A percentile compares a stretch with the other conserved stretches of the same genome.
Conservation (phyloP, 1,140 invertebrate species). For the Solen grandis region DNA sequence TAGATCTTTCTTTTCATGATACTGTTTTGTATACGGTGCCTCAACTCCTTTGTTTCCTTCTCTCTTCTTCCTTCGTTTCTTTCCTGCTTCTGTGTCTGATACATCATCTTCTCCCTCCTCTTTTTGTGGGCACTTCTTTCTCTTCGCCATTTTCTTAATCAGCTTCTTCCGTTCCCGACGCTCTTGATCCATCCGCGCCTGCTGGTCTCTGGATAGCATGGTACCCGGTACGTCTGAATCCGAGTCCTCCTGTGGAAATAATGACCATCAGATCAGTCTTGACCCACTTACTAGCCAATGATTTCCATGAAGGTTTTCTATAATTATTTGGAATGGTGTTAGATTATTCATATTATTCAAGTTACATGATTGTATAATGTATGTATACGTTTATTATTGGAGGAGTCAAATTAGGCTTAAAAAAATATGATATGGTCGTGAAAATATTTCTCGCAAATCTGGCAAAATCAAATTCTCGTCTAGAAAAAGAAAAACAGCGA, state of each 20-base stretch:
- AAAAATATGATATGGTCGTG: background rate
- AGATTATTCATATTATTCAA: slow-evolving; percentile 8
- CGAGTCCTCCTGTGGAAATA: background rate
- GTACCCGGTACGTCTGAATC: background rate
- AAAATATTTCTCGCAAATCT: too few species aligned
- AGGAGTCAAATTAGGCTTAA: background rate
- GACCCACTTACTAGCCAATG: background rate
- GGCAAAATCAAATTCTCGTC: too few species aligned
- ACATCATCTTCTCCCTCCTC: background rate
- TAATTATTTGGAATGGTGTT: background rate
- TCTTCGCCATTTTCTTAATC: slow-evolving; percentile 21
- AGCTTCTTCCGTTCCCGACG: slow-evolving; percentile 21
- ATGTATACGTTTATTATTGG: background rate
- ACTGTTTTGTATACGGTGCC: slow-evolving; percentile 26
- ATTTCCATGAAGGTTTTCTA: background rate
- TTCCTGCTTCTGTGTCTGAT: background rate
- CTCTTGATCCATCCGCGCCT: background rate
- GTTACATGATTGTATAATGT: background rate
- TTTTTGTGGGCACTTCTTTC: background rate
- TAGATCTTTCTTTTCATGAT: slow-evolving; percentile 37
- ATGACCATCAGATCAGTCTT: background rate
- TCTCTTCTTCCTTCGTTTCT: background rate
- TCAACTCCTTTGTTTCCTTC: background rate
- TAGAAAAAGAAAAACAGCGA: too few species aligned
- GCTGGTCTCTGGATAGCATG: slow-evolving; percentile 12